Evolutionary conservation across 2,113 vertebrate genomes (phyloP).

Genomic region (Gambusia affinis): DNA sequence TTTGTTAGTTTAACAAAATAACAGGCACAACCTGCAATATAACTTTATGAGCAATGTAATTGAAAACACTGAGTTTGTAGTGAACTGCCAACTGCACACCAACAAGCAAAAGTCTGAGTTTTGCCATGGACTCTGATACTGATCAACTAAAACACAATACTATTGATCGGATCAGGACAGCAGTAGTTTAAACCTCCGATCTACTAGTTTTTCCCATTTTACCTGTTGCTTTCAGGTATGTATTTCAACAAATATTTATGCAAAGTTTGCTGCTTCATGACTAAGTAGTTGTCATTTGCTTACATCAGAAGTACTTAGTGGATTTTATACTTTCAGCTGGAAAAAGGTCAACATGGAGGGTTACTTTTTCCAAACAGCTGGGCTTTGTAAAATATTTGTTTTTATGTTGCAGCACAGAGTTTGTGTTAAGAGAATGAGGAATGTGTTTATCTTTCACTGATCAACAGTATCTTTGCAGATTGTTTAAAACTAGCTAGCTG

Average conservation of each 20-base stretch:
- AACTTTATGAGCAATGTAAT: too few species aligned
- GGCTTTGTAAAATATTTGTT: not conserved
- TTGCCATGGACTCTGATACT: not conserved
- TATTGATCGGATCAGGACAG: too few species aligned
- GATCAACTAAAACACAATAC: not conserved
- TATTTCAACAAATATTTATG: not conserved
- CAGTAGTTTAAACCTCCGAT: not conserved
- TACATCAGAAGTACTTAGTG: not conserved
- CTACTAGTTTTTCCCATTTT: not conserved
- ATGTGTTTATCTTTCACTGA: not conserved
- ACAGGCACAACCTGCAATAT: too few species aligned
- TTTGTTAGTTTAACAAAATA: too few species aligned
- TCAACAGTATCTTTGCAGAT: not conserved
- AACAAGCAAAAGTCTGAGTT: not conserved
- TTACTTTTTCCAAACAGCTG: too few species aligned
- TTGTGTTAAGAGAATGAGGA: too few species aligned
- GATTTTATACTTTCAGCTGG: not conserved
- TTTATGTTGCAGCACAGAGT: not conserved
- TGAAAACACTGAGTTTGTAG: too few species aligned
- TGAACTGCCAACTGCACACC: too few species aligned
- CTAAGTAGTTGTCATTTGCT: not conserved
- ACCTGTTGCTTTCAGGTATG: not conserved
- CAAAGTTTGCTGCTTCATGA: not conserved
- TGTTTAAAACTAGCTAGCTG: too few species aligned
- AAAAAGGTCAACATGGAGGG: not conserved